Percentiles rank a stretch among this genome's conserved stretches.
Conservation (phyloP, 92 coral and sea anemone genomes). For the Epizoanthus rinbou region DNA sequence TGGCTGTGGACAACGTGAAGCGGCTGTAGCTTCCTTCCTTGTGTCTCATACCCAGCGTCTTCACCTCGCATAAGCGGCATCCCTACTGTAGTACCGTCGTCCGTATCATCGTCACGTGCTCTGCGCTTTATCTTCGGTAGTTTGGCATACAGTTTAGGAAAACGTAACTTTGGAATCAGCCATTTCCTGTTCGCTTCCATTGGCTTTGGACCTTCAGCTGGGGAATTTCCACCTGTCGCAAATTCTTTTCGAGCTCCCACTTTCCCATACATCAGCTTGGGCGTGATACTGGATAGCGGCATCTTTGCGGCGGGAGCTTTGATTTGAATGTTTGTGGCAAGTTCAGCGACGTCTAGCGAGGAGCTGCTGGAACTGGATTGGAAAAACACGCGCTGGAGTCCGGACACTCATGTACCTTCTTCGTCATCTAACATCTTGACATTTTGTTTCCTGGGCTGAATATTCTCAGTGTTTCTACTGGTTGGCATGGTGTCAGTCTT, state of each 20-base stretch:
- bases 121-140: no score
- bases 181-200: background rate
- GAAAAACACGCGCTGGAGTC: conserved; percentile 1
- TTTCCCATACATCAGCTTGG: no score
- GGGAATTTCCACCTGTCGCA: no score
- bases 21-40: background rate
- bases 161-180: background rate
- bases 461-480: background rate
- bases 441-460: background rate
- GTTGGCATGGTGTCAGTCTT: background rate
- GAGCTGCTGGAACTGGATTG: background rate
- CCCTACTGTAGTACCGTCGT: background rate
- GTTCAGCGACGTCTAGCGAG: background rate
- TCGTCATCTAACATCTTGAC: background rate
- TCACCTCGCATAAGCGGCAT: background rate
- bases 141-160: conserved; percentile 6
- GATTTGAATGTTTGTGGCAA: background rate
- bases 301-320: no score
- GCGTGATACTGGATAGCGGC: no score
- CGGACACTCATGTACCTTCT: background rate
- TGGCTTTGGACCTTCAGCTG: no score
- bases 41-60: conserved; percentile 2
- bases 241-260: no score
- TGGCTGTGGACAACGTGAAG: conserved; percentile 31
- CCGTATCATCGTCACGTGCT: background rate